These are phyloP conservation scores for Drosophila fulvimacula DNA, from an alignment of 2,888 invertebrate species.

Conservation along the genomic window DNA sequence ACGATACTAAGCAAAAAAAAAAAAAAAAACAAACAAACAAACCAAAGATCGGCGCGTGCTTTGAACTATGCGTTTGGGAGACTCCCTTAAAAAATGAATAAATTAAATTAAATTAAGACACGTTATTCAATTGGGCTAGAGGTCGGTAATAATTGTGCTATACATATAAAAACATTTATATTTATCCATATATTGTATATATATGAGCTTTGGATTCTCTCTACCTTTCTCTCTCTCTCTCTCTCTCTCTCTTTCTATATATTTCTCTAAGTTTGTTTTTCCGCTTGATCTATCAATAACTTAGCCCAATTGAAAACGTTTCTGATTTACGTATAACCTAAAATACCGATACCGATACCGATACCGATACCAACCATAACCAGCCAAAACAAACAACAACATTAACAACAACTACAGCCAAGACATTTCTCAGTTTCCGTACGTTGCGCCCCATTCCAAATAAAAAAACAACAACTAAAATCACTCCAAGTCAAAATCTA, in stretches of 20 bases:
- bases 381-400: conserved; percentile 42
- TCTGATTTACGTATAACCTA: conserved; percentile 31
- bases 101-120: conserved; percentile 3
- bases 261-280: conserved; percentile 13
- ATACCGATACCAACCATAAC: conserved; percentile 39
- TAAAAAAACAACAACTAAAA: conserved; percentile 15
- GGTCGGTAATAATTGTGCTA: neutral
- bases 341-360: conserved; percentile 25
- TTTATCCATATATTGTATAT: neutral
- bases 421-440: conserved; percentile 51
- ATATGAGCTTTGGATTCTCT: neutral
- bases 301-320: conserved; percentile 38
- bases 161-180: neutral
- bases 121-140: conserved; percentile 34
- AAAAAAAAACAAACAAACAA: neutral
- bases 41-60: conserved; percentile 54
- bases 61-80: conserved; percentile 53
- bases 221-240: neutral
- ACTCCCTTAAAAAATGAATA: conserved; percentile 19
- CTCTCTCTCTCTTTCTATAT: conserved; percentile 7
- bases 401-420: conserved; percentile 38
- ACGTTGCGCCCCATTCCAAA: conserved; percentile 56
- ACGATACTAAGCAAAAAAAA: conserved; percentile 53
- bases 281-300: conserved; percentile 8
- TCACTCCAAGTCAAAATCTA: conserved; percentile 47